phyloP scores from a whole-genome alignment of 2,888 invertebrate genomes.

The Eupithecia centaureata region DNA sequence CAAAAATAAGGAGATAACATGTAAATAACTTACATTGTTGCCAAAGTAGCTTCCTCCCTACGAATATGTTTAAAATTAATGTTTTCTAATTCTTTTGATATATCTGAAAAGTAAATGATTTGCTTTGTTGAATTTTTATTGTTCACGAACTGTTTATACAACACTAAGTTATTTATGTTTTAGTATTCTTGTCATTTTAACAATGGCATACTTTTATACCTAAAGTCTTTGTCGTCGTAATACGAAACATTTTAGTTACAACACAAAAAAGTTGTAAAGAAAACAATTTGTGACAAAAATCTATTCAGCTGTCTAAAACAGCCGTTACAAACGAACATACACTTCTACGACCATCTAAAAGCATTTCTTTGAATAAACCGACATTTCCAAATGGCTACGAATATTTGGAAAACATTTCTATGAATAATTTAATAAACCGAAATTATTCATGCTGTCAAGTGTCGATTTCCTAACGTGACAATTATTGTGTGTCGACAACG shows the following conservation, averaged over 20 bases:
- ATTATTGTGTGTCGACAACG: slow-evolving; percentile 20
- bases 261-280: neutral
- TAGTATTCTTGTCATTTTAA: neutral
- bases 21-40: neutral
- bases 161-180: too few relatives aligned
- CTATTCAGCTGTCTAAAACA: neutral
- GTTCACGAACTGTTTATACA: neutral
- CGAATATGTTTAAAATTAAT: slow-evolving; percentile 25
- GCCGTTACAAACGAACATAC: neutral
- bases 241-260: neutral
- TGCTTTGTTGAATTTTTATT: neutral
- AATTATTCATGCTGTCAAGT: too few relatives aligned
- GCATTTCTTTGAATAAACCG: too few relatives aligned
- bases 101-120: slow-evolving; percentile 43
- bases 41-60: neutral
- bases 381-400: neutral
- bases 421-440: slow-evolving; percentile 53
- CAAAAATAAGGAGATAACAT: neutral
- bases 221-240: neutral
- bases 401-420: slow-evolving; percentile 23
- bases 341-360: too few relatives aligned
- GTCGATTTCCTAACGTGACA: slow-evolving; percentile 20
- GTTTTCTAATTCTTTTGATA: slow-evolving; percentile 48
- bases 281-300: neutral
- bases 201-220: neutral